phyloP scores from a whole-genome alignment of 1,140 invertebrate species.

The Heliconius melpomene region DNA sequence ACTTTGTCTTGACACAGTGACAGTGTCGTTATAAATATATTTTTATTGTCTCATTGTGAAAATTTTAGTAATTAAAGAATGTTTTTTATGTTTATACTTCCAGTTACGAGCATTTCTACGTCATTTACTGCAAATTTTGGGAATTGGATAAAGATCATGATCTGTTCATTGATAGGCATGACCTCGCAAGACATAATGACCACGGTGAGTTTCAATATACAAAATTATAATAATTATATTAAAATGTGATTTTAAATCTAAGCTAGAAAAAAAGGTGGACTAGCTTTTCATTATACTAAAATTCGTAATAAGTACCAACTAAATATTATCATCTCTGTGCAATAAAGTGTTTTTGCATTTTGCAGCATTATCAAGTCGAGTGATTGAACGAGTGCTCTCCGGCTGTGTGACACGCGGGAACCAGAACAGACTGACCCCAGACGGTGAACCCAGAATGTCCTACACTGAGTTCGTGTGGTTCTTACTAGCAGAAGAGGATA shows the following conservation, averaged over 20 bases:
- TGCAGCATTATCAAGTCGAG: slow-evolving; percentile 95
- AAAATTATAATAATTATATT: background rate
- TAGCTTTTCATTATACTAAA: no score
- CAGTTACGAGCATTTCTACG: slow-evolving; percentile 99
- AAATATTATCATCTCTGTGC: no score
- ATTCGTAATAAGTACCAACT: no score
- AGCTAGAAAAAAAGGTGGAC: no score
- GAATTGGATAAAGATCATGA: slow-evolving; percentile 99
- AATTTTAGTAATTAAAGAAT: background rate
- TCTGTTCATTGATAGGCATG: slow-evolving; percentile 96
- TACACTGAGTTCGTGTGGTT: slow-evolving; percentile 99
- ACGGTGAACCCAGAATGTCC: slow-evolving; percentile 89
- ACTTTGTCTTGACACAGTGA: no score
- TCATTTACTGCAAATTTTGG: slow-evolving; percentile 99
- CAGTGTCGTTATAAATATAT: background rate
- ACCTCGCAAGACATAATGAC: slow-evolving; percentile 97
- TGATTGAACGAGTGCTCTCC: slow-evolving; percentile 98
- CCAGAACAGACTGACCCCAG: slow-evolving; percentile 80
- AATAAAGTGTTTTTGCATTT: background rate
- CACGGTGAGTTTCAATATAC: slow-evolving; percentile 85
- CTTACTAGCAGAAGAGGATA: slow-evolving; percentile 98
- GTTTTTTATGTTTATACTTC: slow-evolving; percentile 61
- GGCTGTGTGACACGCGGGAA: slow-evolving; percentile 95
- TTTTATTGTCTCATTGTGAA: background rate
- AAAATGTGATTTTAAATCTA: no score